Base-by-base conservation (phyloP, 2,797 vertebrate species). In the Trichosurus vulpecula region DNA sequence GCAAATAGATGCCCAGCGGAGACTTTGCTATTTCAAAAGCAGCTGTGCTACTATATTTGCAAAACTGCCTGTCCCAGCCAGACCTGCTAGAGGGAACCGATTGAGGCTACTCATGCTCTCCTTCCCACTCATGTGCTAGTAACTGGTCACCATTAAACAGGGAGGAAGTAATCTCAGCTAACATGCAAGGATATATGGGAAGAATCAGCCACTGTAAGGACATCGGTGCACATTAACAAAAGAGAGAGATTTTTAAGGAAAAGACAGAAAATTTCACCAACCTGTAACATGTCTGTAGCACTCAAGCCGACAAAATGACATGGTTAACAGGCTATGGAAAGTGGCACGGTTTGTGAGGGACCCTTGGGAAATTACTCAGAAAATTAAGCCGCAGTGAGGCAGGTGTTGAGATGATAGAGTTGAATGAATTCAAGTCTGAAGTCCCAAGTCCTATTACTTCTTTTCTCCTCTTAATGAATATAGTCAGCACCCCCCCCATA, bases 121-220 rank as follows among this genome's bases (percentile, higher is more conserved):
- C 41, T 90, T 92, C 81, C 95, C 41, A 94, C 94, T 97, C 92
- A 92, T 97, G 90, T 74, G 94, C 41, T 87, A 47, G 96, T 92
- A 56, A 92, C 89, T 95, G 97, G 97, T 95, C 95, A 96, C 61
- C 61, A 96, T 87, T 93, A 92, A 47, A 94, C 56, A 53, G 95
- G 93, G 31, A 95, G 74, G 66, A 95, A 94, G 94, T 57, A 97
- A 97, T 47, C 41, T 87, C 41, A 51, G 41, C 22, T 87, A 8
- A 47, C 11, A 9, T 19, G 22, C 31, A 81, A 47, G 74, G 74
- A 81, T 47, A 25, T 19, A 19, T n/a, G 35, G 61, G 5, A 29
- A 41, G 61, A 4, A 74, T 16, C n/a, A 13, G 66, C 6, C 6
- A 81, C 31, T 27, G 41, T 9, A 27, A 87, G 41, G 41, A 74